Evolutionary conservation across 2,797 vertebrate genomes (phyloP).

Genomic region (Tarsius wallacei): DNA sequence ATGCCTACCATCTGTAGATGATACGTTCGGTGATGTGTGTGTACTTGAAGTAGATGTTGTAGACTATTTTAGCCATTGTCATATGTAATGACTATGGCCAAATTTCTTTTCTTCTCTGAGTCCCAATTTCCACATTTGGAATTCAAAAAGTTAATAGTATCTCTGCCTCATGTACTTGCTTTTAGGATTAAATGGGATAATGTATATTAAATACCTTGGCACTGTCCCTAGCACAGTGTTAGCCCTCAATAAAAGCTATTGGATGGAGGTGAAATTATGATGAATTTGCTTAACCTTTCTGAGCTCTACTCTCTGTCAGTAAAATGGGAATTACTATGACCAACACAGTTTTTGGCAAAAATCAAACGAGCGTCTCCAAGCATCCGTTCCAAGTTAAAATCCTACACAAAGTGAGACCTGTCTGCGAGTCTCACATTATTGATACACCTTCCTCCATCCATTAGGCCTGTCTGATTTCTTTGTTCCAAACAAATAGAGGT

Average conservation of each 20-base stretch:
- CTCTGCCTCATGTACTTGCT: neutral
- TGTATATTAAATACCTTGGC: neutral
- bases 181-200: conserved; percentile 65
- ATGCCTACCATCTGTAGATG: neutral
- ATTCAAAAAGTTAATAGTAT: neutral
- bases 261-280: neutral
- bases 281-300: neutral
- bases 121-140: conserved; percentile 54
- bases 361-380: neutral
- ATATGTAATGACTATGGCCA: neutral
- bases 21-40: neutral
- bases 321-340: neutral
- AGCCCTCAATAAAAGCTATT: neutral
- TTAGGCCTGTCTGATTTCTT: neutral
- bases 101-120: neutral
- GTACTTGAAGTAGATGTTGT: neutral
- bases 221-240: neutral
- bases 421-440: neutral
- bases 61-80: neutral
- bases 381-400: neutral
- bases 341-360: neutral
- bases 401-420: neutral
- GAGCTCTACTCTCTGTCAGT: neutral
- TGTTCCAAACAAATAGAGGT: neutral
- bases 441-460: neutral